Conservation (phyloP, 1,140 invertebrate species). For the Drosophila punjabiensis region DNA sequence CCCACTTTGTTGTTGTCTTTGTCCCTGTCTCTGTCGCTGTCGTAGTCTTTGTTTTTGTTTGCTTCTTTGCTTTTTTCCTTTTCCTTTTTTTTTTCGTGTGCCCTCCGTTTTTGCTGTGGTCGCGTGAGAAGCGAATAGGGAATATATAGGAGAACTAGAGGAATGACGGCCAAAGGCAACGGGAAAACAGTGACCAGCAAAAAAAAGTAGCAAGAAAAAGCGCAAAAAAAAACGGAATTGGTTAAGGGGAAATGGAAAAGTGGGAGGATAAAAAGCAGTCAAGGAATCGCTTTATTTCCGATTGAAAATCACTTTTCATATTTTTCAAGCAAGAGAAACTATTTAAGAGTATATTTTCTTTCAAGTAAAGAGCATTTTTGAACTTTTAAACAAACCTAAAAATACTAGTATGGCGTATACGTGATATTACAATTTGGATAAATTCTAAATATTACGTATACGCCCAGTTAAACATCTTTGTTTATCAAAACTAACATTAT, state of each 20-base stretch:
- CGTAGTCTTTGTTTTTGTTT: constrained; percentile 24
- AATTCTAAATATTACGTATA: neutral
- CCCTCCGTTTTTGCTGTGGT: constrained; percentile 42
- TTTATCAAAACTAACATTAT: neutral
- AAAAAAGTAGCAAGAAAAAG: constrained; percentile 49
- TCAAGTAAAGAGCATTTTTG: neutral
- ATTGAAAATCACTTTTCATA: constrained; percentile 20
- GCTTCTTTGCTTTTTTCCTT: constrained; percentile 1
- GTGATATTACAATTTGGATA: neutral
- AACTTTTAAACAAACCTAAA: neutral
- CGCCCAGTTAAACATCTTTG: neutral
- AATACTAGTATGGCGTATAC: neutral
- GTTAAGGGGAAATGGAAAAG: constrained; percentile 10
- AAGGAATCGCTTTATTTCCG: constrained; percentile 19
- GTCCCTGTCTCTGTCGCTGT: constrained; percentile 18
- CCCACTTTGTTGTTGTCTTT: constrained; percentile 60
- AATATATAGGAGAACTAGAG: constrained; percentile 18
- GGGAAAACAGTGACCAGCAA: constrained; percentile 29
- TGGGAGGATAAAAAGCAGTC: constrained; percentile 4
- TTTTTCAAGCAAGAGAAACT: neutral
- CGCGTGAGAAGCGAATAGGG: constrained; percentile 37
- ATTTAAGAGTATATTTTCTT: constrained; percentile 30
- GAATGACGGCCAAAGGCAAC: constrained; percentile 53
- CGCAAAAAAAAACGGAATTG: neutral
- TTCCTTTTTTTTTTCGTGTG: neutral